Evolutionary conservation across 2,888 invertebrate species (phyloP).

Genomic region (Ornithoptera alexandrae): DNA sequence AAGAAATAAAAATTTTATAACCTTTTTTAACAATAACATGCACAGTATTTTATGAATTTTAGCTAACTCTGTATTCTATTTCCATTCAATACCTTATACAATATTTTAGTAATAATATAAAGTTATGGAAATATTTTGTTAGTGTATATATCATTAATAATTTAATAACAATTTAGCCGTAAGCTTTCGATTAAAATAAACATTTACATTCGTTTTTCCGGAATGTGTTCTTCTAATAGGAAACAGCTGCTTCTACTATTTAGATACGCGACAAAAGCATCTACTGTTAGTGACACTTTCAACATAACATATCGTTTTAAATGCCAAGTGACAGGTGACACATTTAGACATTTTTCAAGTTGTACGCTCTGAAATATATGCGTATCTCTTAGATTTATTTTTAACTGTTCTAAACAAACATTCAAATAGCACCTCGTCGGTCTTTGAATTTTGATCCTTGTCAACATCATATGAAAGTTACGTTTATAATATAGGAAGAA

Average conservation of each 20-base stretch:
- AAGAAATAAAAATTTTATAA: conserved; percentile 60
- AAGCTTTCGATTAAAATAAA: neutral
- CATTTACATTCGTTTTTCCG: conserved; percentile 3
- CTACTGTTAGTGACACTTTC: conserved; percentile 59
- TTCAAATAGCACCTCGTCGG: conserved; percentile 38
- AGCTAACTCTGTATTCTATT: neutral
- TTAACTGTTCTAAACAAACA: conserved; percentile 44
- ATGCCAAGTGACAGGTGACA: conserved; percentile 79
- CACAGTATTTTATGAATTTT: neutral
- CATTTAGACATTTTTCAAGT: conserved; percentile 80
- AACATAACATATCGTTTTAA: conserved; percentile 79
- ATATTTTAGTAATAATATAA: too few species aligned
- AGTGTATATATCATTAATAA: neutral
- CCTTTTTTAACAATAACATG: neutral
- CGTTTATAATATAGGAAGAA: conserved; percentile 16
- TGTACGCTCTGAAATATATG: conserved; percentile 75
- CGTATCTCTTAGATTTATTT: conserved; percentile 64
- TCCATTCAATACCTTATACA: neutral
- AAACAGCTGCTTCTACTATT: conserved; percentile 72
- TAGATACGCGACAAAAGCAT: conserved; percentile 63
- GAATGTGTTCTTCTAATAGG: conserved; percentile 22
- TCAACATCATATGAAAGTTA: conserved; percentile 21
- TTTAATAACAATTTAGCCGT: neutral
- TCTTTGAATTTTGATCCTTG: conserved; percentile 45
- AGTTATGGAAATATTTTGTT: too few species aligned